Evolutionary conservation across 2,888 invertebrate genomes (phyloP).

Genomic region (Ferrisia virgata): DNA sequence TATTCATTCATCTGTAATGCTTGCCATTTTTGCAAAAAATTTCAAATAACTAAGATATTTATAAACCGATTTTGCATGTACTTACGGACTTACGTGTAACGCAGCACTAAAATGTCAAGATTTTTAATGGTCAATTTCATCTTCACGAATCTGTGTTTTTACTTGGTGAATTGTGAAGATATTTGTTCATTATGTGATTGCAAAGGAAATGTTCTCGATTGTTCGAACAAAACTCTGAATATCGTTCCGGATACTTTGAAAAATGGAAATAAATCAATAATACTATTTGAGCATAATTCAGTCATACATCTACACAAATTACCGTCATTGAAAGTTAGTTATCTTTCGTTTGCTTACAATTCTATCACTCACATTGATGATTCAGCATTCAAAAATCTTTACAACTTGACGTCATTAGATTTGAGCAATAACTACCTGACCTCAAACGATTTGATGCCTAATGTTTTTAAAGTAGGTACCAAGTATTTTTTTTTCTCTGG

Average conservation of each 20-base stretch:
- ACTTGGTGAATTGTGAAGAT: background rate
- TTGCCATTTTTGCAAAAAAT: background rate
- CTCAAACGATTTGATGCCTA: slow-evolving; percentile 60
- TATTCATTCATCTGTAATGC: no score
- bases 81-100: background rate
- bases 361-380: slow-evolving; percentile 62
- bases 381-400: slow-evolving; percentile 64
- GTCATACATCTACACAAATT: slow-evolving; percentile 58
- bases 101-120: background rate
- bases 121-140: background rate
- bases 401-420: slow-evolving; percentile 63
- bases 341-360: slow-evolving; percentile 64
- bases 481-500: background rate
- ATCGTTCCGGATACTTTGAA: background rate
- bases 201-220: background rate
- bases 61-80: background rate
- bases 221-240: background rate
- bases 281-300: slow-evolving; percentile 56
- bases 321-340: slow-evolving; percentile 56
- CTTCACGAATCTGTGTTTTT: background rate
- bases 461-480: slow-evolving; percentile 66
- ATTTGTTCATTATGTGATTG: background rate
- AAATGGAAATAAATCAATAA: slow-evolving; percentile 19
- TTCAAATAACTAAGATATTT: background rate
- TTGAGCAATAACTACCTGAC: slow-evolving; percentile 68